These are phyloP conservation scores for Vidua macroura DNA, from an alignment of 2,113 vertebrate genomes.

Conservation along the genomic window DNA sequence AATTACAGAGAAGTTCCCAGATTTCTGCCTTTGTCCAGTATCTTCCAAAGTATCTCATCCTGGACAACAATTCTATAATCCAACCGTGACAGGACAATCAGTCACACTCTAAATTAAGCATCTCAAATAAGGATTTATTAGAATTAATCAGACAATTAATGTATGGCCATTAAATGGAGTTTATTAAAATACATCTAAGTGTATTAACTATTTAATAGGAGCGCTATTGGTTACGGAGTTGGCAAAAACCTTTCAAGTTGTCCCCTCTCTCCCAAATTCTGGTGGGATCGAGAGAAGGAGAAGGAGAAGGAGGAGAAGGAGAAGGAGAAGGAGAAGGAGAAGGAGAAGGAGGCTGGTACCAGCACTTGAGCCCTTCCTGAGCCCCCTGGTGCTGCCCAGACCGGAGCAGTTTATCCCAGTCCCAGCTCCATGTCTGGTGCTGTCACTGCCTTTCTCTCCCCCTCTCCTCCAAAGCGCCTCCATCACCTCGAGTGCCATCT, in stretches of 20 bases:
- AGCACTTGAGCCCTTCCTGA: fast-evolving
- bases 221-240: background rate
- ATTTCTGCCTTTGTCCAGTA: conserved; percentile 40
- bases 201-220: conserved; percentile 32
- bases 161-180: conserved; percentile 36
- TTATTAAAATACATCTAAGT: conserved; percentile 49
- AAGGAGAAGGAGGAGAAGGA: too few species aligned
- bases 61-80: conserved; percentile 55
- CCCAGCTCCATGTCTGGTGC: fast-evolving
- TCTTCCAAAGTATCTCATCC: conserved; percentile 11
- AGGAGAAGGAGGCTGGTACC: background rate
- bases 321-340: background rate
- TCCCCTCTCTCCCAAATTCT: fast-evolving
- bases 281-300: background rate
- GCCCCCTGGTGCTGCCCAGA: background rate
- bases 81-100: conserved; percentile 42
- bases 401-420: background rate
- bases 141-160: conserved; percentile 66
- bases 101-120: conserved; percentile 63
- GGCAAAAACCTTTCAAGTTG: background rate
- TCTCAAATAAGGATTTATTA: conserved; percentile 65
- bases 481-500: background rate
- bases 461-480: background rate
- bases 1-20: background rate
- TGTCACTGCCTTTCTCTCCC: background rate